phyloP scores from a whole-genome alignment of 2,797 vertebrate genomes.

The Moxostoma hubbsi region DNA sequence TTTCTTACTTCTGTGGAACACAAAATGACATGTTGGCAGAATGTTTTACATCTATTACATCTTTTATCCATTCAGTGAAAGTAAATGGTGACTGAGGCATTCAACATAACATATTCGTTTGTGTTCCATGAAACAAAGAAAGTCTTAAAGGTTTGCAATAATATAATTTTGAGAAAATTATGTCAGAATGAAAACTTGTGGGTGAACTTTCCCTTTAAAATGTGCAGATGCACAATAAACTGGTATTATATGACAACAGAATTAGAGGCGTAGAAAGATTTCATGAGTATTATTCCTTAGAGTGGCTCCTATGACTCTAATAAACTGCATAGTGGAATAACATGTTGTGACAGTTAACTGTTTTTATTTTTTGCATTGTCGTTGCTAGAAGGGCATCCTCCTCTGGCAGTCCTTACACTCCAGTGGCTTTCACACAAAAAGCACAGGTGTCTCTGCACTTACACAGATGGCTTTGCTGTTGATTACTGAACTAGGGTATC shows the following conservation, averaged over 20 bases:
- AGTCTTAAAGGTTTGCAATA: no score
- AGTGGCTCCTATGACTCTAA: not conserved
- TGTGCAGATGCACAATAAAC: no score
- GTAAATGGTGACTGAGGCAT: no score
- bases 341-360: slow-evolving; percentile 4
- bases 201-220: not conserved
- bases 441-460: slow-evolving; percentile 58
- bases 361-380: slow-evolving; percentile 18
- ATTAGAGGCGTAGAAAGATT: no score
- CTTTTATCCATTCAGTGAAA: no score
- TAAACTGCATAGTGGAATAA: slow-evolving; percentile 7
- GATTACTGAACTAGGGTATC: slow-evolving; percentile 32
- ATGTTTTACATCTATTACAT: no score
- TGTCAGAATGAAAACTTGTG: not conserved
- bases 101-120: no score
- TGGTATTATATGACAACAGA: no score
- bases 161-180: not conserved
- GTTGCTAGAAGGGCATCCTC: slow-evolving; percentile 47
- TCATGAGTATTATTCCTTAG: no score
- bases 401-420: slow-evolving; percentile 53
- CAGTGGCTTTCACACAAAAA: slow-evolving; percentile 55
- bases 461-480: slow-evolving; percentile 56
- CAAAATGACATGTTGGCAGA: no score
- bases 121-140: no score
- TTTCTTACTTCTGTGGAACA: no score